A percentile compares a stretch with the other conserved stretches of the same genome.
Conservation (phyloP, 2,113 vertebrate species). For the Mohoua ochrocephala region DNA sequence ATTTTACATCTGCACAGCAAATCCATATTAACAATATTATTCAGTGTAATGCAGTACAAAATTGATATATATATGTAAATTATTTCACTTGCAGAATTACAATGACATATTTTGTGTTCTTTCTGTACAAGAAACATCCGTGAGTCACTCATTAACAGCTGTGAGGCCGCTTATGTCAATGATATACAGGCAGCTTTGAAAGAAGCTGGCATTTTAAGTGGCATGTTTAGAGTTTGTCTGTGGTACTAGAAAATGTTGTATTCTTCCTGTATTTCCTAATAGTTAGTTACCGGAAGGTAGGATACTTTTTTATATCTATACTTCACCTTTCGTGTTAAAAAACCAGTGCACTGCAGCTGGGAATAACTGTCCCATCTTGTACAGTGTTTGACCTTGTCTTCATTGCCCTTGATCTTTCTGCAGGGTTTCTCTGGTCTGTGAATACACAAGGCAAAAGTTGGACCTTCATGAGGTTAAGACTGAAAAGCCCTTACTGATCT, state of each 20-base stretch:
- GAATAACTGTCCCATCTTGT: not conserved
- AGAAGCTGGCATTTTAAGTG: not conserved
- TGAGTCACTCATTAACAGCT: conserved; percentile 40
- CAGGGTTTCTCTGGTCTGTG: not conserved
- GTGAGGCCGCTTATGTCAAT: not conserved
- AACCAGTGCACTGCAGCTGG: not conserved
- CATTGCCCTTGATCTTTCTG: not conserved
- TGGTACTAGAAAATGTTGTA: not conserved
- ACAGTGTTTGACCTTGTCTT: not conserved
- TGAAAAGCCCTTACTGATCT: not conserved
- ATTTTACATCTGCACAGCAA: not conserved
- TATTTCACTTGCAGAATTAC: not conserved
- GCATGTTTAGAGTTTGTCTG: not conserved
- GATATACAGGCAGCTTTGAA: not conserved
- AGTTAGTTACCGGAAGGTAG: not conserved
- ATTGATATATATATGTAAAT: not conserved
- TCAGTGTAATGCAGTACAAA: not conserved
- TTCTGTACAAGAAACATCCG: not conserved
- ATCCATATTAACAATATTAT: not conserved
- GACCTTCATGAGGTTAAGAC: not conserved
- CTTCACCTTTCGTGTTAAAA: not conserved
- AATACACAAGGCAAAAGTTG: not conserved
- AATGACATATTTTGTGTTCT: not conserved
- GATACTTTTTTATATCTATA: not conserved
- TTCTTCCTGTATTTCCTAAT: not conserved